Base-by-base conservation (phyloP, 2,888 invertebrate species). In the Branchellion lobata region DNA sequence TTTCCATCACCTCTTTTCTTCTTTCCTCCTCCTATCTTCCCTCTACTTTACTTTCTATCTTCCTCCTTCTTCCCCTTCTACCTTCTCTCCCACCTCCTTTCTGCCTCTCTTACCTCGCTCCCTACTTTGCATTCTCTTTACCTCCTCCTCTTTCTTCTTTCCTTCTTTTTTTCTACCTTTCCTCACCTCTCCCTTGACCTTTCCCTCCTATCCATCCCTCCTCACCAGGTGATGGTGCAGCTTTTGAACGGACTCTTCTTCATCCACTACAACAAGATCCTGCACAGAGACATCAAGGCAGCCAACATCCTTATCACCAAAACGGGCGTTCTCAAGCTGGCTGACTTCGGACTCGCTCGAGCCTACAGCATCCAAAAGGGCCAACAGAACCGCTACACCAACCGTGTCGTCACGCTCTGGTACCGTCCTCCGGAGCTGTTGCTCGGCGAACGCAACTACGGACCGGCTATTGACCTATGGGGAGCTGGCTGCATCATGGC, bases 401-500 rank as follows among this genome's bases (percentile, higher is more conserved):
- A 98, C 87, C 91, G 97, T 82, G 98, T 99, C 0, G 96, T 98
- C 0, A 97, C 98, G 0, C 87, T 99, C 80, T 96, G 98, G 98
- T 99, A 99, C 86, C 88, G 93, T 53, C 89, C 89, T 2, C 89
- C 89, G 0, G 88, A 88, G 81, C 81, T 88, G 40, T 82, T 88
- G 36, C 84, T 88, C 0, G 87, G 88, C 21, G 88, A 96, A 85
- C 90, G 98, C 21, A 95, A 96, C 88, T 99, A 99, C 85, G 96
- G 96, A 0, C 95, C 97, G 0, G 94, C 96, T 0, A 96, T 99
- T 21, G 99, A 99, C 89, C 91, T 98, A 89, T 91, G 90, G 90
- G 90, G 90, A 0, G 97, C 96, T 0, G 99, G 99, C 0, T 99
- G 99, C 86, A 99, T 99, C 82, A 98, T 99, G 98, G 98, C 98